Conservation (phyloP, 2,113 vertebrate species). For the Acanthochromis polyacanthus region DNA sequence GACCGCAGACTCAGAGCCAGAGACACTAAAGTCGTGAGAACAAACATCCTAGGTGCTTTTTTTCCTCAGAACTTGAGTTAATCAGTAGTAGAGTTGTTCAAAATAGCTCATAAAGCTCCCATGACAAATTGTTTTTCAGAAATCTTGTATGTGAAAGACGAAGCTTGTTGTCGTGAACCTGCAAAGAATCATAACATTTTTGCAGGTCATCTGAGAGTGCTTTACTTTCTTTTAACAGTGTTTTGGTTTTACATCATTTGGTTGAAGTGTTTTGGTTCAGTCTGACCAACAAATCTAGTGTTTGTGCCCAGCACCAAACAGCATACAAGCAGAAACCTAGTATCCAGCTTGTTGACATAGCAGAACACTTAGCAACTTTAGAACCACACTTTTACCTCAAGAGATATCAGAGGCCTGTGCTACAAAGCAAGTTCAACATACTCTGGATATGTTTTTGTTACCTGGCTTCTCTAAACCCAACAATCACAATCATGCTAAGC, state of each 20-base stretch:
- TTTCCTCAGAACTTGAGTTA: conserved; percentile 8
- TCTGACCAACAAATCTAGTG: too few species aligned
- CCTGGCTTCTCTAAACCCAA: too few species aligned
- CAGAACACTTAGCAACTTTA: not conserved
- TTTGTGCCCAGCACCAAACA: not conserved
- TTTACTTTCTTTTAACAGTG: not conserved
- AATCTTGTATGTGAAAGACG: not conserved
- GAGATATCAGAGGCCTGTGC: not conserved
- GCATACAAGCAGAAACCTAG: not conserved
- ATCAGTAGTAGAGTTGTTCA: not conserved
- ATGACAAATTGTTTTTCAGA: not conserved
- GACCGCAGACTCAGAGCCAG: conserved; percentile 12
- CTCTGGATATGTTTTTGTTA: too few species aligned
- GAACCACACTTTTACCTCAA: not conserved
- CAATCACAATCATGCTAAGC: too few species aligned
- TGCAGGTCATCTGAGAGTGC: too few species aligned
- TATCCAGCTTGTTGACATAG: not conserved
- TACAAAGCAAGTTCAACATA: too few species aligned
- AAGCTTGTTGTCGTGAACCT: too few species aligned
- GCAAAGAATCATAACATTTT: not conserved
- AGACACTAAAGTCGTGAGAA: not conserved
- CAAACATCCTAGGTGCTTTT: not conserved
- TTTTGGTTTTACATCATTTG: not conserved
- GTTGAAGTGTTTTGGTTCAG: not conserved
- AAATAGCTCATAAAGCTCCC: not conserved